Evolutionary conservation across 1,140 invertebrate genomes (phyloP).

Genomic region (Drosophila rufa): DNA sequence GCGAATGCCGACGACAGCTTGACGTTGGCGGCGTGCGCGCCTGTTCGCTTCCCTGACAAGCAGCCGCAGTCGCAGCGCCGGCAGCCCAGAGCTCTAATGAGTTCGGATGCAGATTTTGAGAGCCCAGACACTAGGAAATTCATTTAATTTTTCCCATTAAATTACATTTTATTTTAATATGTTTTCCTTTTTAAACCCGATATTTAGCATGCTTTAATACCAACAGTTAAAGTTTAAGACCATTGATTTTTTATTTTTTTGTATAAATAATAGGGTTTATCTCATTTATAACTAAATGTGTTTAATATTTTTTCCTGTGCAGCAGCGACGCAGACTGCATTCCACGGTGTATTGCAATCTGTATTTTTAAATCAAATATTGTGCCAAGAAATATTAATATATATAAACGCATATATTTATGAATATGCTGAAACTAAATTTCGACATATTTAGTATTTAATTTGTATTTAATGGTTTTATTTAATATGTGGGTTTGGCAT

Average conservation of each 20-base stretch:
- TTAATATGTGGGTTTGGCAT: conserved; percentile 3
- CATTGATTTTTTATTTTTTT: not conserved
- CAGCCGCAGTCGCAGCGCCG: conserved; percentile 71
- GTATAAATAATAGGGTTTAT: not conserved
- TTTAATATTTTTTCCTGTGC: conserved; percentile 1
- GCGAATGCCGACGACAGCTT: conserved; percentile 71
- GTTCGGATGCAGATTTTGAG: conserved; percentile 17
- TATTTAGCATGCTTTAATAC: not conserved
- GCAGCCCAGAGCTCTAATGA: conserved; percentile 19
- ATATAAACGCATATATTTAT: conserved; percentile 36
- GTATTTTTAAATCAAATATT: conserved; percentile 84
- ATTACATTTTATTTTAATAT: not conserved
- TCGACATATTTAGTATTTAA: conserved; percentile 35
- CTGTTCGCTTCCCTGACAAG: conserved; percentile 69
- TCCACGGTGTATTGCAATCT: conserved; percentile 75
- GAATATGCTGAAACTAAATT: conserved; percentile 14
- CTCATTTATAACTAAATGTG: not conserved
- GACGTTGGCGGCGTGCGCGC: conserved; percentile 59
- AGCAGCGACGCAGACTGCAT: conserved; percentile 52
- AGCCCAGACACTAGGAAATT: not conserved
- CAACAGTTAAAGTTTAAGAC: too few species aligned
- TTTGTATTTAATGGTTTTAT: conserved; percentile 30
- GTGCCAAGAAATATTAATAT: conserved; percentile 76
- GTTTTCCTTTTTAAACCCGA: not conserved
- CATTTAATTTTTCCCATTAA: not conserved